Base-by-base conservation (phyloP, 92 coral and sea anemone genomes). In the Montipora capitata region DNA sequence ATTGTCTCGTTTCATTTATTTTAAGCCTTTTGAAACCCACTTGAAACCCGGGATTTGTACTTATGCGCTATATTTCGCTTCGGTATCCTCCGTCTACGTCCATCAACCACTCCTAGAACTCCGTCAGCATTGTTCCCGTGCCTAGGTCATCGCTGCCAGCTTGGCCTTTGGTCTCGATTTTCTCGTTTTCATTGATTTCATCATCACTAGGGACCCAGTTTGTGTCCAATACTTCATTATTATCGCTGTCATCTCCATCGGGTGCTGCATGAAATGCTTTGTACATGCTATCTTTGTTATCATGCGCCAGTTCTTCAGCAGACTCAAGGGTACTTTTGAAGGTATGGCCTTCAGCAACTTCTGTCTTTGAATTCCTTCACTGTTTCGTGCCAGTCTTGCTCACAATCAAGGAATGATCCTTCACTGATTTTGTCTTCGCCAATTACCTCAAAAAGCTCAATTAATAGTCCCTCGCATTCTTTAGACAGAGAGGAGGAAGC, bases 51-150 rank as follows among this genome's bases (percentile, higher is more conserved):
- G 43, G 88, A 66, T 82, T 82, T 67, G 82, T 88, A 88, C 88
- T 82, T 88, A 39, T 81, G 87, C n/a, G 84, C 92, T 62, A 82
- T 69, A 62, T 83, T 82, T 49, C 80, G 69, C 76, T 16, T 18
- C 92, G 81, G 52, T 82, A 88, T 43, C 92, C 92, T 17, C 84
- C 88, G 85, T 88, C 88, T 54, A 82, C 92, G 76, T 82, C 92
- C 42, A 18, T 65, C 71, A 88, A 77, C 92, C 92, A 88, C 45
- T 74, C 68, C 12, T 41, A 72, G 80, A 81, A 88, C 77, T 88
- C 87, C 52, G 71, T 69, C 67, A 88, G 76, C 35, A 81, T 56
- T 80, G 76, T 70, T 70, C 76, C 76, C 10, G 76, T 39, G 52
- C 45, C 14, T 70, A 70, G 76, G 76, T 70, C 76, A 59, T 38